Evolutionary conservation across 2,113 vertebrate genomes (phyloP).

Genomic region (Larimichthys polyactis): DNA sequence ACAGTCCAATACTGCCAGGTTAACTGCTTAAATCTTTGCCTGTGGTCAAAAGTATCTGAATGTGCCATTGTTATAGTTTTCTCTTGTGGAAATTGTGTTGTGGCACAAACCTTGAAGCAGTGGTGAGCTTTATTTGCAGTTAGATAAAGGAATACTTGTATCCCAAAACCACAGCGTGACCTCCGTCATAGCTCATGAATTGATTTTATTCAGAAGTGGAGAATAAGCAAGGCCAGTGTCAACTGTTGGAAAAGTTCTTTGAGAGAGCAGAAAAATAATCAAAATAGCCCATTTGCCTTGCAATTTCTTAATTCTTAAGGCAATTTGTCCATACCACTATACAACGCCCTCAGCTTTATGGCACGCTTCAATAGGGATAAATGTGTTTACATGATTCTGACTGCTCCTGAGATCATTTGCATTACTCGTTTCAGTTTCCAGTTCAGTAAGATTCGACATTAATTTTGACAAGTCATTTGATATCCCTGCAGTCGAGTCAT

Average conservation of each 20-base stretch:
- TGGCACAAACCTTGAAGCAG: constrained; percentile 73
- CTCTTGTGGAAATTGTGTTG: constrained; percentile 49
- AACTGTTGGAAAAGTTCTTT: constrained; percentile 63
- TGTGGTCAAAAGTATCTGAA: constrained; percentile 49
- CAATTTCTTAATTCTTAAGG: constrained; percentile 57
- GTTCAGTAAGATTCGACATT: constrained; percentile 46
- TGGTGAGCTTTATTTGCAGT: constrained; percentile 58
- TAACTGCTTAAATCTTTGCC: constrained; percentile 21
- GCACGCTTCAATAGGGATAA: constrained; percentile 34
- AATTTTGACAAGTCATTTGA: constrained; percentile 53
- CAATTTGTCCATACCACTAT: constrained; percentile 32
- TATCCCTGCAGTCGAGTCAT: constrained; percentile 37
- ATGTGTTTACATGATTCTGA: constrained; percentile 43
- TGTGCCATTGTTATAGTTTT: constrained; percentile 54
- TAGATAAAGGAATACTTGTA: constrained; percentile 68
- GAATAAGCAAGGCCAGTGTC: constrained; percentile 70
- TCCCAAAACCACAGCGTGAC: constrained; percentile 61
- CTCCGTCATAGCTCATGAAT: constrained; percentile 63
- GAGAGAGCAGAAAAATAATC: constrained; percentile 52
- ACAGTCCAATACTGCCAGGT: constrained; percentile 23
- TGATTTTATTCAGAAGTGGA: constrained; percentile 66
- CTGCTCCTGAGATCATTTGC: constrained; percentile 60
- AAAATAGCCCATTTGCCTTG: constrained; percentile 52
- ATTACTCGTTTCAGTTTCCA: constrained; percentile 52
- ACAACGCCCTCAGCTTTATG: constrained; percentile 24